phyloP scores from a whole-genome alignment of 2,888 invertebrate genomes.

The Morinoia aosen region DNA sequence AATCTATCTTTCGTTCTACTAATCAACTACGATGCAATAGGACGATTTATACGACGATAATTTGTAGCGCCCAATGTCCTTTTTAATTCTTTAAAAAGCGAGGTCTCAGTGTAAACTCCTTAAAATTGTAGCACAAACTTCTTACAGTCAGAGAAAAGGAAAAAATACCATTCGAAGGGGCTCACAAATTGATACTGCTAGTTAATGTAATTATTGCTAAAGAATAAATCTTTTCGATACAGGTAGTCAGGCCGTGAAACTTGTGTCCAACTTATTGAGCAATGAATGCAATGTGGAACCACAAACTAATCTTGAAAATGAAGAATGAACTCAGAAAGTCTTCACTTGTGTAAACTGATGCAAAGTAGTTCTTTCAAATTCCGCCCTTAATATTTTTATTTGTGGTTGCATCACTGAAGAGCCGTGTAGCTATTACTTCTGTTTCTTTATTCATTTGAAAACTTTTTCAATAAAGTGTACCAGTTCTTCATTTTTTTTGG shows the following conservation, averaged over 20 bases:
- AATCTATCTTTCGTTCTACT: background rate
- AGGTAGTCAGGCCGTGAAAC: background rate
- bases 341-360: background rate
- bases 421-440: background rate
- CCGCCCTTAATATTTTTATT: background rate
- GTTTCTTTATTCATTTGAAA: background rate
- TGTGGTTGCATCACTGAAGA: background rate
- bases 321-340: background rate
- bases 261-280: background rate
- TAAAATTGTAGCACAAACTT: background rate
- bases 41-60: background rate
- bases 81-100: background rate
- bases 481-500: background rate
- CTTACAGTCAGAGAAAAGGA: background rate
- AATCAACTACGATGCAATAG: background rate
- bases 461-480: background rate
- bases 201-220: background rate
- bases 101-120: too few species aligned
- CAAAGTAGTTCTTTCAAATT: background rate
- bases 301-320: background rate
- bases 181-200: background rate
- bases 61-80: background rate
- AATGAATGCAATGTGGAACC: background rate
- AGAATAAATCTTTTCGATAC: background rate
- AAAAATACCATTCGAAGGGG: background rate